Base-by-base conservation (phyloP, 2,888 invertebrate species). In the Coleophora deauratella region DNA sequence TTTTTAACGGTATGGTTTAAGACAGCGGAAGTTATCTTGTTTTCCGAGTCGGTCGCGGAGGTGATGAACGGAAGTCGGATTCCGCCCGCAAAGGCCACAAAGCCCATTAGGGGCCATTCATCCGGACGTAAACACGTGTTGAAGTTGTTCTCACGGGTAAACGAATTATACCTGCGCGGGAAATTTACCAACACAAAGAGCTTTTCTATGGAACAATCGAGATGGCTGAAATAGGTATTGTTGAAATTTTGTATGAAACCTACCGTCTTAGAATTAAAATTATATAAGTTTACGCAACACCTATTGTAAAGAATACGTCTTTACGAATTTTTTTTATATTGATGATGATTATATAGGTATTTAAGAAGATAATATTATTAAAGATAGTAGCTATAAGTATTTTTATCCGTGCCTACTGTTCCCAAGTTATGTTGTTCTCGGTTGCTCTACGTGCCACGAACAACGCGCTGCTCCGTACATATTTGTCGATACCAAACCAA, bases 111-210 rank as follows among this genome's bases (percentile, higher is more conserved):
- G 72, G 72, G 70, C 74, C 72, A 78, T 79, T 74, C 75, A 69
- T 72, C 72, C 10, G 31, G 72, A 73, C 71, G 64, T 58, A 59
- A 68, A 74, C 76, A 78, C 78, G 79, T 74, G 78, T 72, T 76
- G 72, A 76, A 78, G 71, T 75, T 76, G 75, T 80, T 79, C 80
- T 76, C 79, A 66, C 69, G 71, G 65, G 77, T 77, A 80, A 82
- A 74, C 70, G 76, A 80, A 82, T 82, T 82, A 21, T 21, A 82
- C 73, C 71, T 67, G 62, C 35, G 33, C n/a, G 21, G 10, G 11
- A 27, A 21, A 34, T 45, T 12, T 27, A 35, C 21, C 14, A 13
- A 30, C 14, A 37, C 9, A 37, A 21, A 21, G 21, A 21, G 21
- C 21, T 21, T 21, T 21, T 21, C 66, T 70, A 54, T 47, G 48